Evolutionary conservation across 2,888 invertebrate species (phyloP).

Genomic region (Drosophila sordidula): DNA sequence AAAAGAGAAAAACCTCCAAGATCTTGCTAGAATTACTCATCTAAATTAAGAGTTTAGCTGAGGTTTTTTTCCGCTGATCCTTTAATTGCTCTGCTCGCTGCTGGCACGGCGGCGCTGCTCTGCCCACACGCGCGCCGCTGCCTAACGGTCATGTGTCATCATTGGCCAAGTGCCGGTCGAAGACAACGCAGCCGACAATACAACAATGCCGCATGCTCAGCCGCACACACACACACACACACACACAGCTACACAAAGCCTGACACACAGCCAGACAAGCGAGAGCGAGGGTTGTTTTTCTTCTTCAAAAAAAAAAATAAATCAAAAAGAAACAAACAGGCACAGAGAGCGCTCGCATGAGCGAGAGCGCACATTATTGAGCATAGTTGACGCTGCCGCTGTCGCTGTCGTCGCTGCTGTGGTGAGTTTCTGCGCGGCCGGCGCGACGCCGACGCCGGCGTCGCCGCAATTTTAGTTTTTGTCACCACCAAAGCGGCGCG

Average conservation of each 20-base stretch:
- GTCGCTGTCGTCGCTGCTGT: constrained; percentile 28
- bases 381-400: constrained; percentile 20
- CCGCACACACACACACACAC: constrained; percentile 15
- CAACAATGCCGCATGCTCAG: constrained; percentile 25
- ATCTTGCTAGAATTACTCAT: neutral
- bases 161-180: constrained; percentile 58
- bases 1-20: too few relatives aligned
- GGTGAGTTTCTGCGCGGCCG: constrained; percentile 12
- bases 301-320: neutral
- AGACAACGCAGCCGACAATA: constrained; percentile 49
- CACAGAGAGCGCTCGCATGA: constrained; percentile 16
- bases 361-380: constrained; percentile 36
- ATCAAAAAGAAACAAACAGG: constrained; percentile 4
- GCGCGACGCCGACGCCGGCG: constrained; percentile 36
- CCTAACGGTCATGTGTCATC: constrained; percentile 50
- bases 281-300: constrained; percentile 52
- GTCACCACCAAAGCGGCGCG: constrained; percentile 44
- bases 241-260: constrained; percentile 12
- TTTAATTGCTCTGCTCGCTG: neutral
- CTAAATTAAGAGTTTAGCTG: too few relatives aligned
- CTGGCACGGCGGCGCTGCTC: constrained; percentile 1
- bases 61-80: neutral
- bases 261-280: constrained; percentile 18
- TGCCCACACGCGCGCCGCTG: constrained; percentile 19
- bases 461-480: constrained; percentile 29